These are phyloP conservation scores for Limosa lapponica DNA, from an alignment of 2,797 vertebrate species.

Conservation along the genomic window DNA sequence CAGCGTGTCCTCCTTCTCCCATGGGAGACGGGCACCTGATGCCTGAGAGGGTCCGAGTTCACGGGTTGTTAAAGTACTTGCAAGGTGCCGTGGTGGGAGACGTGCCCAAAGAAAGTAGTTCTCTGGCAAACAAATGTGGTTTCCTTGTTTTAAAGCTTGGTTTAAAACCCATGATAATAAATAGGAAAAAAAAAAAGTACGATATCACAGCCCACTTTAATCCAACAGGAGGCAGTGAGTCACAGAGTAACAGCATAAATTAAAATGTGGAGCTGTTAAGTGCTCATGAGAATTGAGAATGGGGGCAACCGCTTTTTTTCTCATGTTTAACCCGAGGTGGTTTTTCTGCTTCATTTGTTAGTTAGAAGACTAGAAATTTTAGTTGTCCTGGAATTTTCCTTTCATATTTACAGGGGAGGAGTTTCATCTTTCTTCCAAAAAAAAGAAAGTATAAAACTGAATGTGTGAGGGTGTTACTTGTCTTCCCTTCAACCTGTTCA, in stretches of 20 bases:
- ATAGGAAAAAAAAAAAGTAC: too few species aligned
- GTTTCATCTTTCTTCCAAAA: not conserved
- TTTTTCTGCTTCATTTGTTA: not conserved
- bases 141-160: not conserved
- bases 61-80: rapidly evolving
- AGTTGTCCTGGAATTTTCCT: not conserved
- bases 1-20: rapidly evolving
- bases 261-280: not conserved
- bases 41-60: not conserved
- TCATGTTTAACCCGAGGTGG: not conserved
- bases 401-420: not conserved
- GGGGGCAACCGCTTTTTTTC: rapidly evolving
- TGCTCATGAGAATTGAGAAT: rapidly evolving
- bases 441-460: not conserved
- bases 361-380: not conserved
- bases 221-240: not conserved
- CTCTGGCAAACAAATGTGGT: not conserved
- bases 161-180: not conserved
- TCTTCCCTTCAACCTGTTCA: not conserved
- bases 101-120: not conserved
- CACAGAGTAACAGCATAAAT: too few species aligned
- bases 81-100: not conserved
- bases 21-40: not conserved
- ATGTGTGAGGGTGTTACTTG: not conserved
- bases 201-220: rapidly evolving